These are phyloP conservation scores for Otis tarda DNA, from an alignment of 2,113 vertebrate genomes.

Conservation along the genomic window DNA sequence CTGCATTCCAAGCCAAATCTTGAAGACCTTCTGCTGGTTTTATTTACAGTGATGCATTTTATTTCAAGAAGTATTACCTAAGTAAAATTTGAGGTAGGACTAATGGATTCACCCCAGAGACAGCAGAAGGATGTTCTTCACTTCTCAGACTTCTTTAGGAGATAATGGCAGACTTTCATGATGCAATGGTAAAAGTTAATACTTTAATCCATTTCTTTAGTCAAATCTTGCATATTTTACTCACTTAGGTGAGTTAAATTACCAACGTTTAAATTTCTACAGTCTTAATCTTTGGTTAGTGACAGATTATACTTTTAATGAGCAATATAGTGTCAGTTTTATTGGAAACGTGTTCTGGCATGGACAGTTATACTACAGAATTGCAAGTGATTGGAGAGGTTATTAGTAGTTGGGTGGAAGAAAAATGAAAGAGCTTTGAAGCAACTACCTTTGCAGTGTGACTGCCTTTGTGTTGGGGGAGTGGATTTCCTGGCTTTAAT, in stretches of 20 bases:
- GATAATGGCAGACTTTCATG: neutral
- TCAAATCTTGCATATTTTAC: neutral
- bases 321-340: neutral
- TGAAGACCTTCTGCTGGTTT: neutral
- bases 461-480: neutral
- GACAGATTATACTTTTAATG: neutral
- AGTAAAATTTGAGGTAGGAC: neutral
- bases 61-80: neutral
- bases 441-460: neutral
- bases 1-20: neutral
- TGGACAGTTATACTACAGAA: neutral
- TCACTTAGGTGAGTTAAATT: neutral
- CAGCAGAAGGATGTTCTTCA: neutral
- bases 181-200: neutral
- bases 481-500: neutral
- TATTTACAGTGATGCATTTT: neutral
- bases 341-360: neutral
- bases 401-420: neutral
- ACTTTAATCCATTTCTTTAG: neutral
- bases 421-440: constrained; percentile 35
- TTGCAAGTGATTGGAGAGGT: neutral
- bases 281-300: neutral
- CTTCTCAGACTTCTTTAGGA: neutral
- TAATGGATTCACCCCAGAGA: neutral
- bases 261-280: neutral